Percentiles rank a stretch among this genome's conserved stretches.
These are phyloP conservation scores for Acinonyx jubatus DNA, from an alignment of 2,113 vertebrate species.

Conservation along the genomic window DNA sequence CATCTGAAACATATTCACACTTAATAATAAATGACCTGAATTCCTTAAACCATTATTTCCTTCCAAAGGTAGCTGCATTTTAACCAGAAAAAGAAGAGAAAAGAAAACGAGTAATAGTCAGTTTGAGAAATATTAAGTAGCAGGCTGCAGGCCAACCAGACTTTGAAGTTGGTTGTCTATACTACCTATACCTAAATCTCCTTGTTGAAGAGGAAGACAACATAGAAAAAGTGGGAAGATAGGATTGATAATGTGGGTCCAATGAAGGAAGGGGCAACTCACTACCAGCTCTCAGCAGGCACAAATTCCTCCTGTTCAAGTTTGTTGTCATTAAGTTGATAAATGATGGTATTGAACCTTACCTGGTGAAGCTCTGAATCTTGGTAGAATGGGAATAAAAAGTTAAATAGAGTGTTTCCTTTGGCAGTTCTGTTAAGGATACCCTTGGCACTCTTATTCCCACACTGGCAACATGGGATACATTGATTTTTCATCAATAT, in stretches of 20 bases:
- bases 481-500: background rate
- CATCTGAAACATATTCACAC: background rate
- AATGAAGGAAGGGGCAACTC: background rate
- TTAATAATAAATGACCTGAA: background rate
- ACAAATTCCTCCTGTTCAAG: background rate
- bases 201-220: background rate
- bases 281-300: background rate
- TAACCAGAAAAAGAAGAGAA: background rate
- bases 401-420: background rate
- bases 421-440: background rate
- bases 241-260: background rate
- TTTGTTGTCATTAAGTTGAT: background rate
- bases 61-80: background rate
- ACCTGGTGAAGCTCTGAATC: background rate
- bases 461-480: background rate
- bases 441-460: background rate
- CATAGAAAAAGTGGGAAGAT: background rate
- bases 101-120: background rate
- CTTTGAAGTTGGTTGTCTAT: background rate
- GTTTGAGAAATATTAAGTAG: background rate
- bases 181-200: too few relatives aligned
- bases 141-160: background rate
- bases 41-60: background rate
- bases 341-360: background rate
- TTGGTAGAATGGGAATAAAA: background rate